These are phyloP conservation scores for Mallotus villosus DNA, from an alignment of 2,797 vertebrate species.

Conservation along the genomic window DNA sequence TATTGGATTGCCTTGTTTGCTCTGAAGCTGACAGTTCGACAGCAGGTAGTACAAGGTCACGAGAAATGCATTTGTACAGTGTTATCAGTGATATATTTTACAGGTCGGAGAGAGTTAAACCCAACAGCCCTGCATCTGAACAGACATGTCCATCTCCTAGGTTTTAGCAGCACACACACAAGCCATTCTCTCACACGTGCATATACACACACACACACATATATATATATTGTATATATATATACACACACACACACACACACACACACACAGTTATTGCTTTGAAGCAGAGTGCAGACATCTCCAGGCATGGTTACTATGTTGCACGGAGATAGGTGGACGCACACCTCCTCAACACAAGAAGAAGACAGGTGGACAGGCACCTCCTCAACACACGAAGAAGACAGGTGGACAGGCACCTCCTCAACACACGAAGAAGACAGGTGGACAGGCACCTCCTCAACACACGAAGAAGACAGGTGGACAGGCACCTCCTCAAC, in stretches of 20 bases:
- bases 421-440: constrained; percentile 33
- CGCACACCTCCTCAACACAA: constrained; percentile 33
- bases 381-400: constrained; percentile 35
- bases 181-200: constrained; percentile 15
- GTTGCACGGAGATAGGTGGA: constrained; percentile 38
- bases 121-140: constrained; percentile 46
- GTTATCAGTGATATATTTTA: constrained; percentile 38
- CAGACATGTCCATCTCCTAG: constrained; percentile 4
- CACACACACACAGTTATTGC: constrained; percentile 54
- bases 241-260: constrained; percentile 26
- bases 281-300: constrained; percentile 50
- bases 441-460: constrained; percentile 43
- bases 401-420: constrained; percentile 26
- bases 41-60: constrained; percentile 42
- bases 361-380: constrained; percentile 43
- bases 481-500: constrained; percentile 31
- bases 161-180: constrained; percentile 45
- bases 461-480: constrained; percentile 34
- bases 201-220: constrained; percentile 15
- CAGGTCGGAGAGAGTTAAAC: constrained; percentile 23
- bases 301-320: constrained; percentile 46
- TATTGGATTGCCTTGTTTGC: constrained; percentile 43
- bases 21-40: constrained; percentile 22
- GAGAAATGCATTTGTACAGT: constrained; percentile 44
- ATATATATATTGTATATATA: constrained; percentile 12